Conservation (phyloP, 2,113 vertebrate genomes). For the Rhodinocichla rosea region DNA sequence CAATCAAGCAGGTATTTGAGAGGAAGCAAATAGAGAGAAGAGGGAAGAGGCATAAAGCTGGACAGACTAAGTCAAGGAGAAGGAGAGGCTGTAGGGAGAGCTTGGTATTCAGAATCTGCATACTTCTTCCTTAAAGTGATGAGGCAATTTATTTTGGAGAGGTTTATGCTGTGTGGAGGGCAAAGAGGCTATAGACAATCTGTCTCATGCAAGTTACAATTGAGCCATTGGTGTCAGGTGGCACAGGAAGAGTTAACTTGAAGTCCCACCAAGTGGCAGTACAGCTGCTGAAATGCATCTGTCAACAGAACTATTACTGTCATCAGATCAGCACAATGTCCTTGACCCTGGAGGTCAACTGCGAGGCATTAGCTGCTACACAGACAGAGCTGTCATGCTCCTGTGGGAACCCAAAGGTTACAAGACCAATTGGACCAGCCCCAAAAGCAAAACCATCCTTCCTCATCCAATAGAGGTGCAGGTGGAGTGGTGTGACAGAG, state of each 20-base stretch:
- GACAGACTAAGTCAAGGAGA: not conserved
- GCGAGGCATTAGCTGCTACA: slow-evolving; percentile 73
- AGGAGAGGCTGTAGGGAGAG: not conserved
- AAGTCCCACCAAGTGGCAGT: slow-evolving; percentile 42
- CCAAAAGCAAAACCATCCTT: not conserved
- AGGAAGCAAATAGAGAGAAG: not conserved
- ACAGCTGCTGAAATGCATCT: slow-evolving; percentile 94
- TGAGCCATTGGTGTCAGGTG: not conserved
- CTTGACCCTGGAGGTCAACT: slow-evolving; percentile 86
- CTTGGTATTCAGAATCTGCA: not conserved
- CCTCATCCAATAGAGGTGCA: not conserved
- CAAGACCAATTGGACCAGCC: slow-evolving; percentile 13
- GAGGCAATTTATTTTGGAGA: not conserved
- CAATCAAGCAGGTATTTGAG: not conserved
- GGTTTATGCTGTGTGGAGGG: not conserved
- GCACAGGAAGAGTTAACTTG: slow-evolving; percentile 66
- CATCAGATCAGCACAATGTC: slow-evolving; percentile 78
- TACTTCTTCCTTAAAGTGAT: not conserved
- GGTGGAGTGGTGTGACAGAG: not conserved
- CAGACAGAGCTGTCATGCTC: slow-evolving; percentile 9
- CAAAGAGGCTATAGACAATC: not conserved
- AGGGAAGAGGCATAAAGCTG: not conserved
- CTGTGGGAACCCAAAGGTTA: slow-evolving; percentile 14
- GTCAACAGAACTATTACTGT: slow-evolving; percentile 96
- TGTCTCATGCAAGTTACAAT: not conserved